phyloP scores from a whole-genome alignment of 2,797 vertebrate genomes.

The Lerista edwardsae region DNA sequence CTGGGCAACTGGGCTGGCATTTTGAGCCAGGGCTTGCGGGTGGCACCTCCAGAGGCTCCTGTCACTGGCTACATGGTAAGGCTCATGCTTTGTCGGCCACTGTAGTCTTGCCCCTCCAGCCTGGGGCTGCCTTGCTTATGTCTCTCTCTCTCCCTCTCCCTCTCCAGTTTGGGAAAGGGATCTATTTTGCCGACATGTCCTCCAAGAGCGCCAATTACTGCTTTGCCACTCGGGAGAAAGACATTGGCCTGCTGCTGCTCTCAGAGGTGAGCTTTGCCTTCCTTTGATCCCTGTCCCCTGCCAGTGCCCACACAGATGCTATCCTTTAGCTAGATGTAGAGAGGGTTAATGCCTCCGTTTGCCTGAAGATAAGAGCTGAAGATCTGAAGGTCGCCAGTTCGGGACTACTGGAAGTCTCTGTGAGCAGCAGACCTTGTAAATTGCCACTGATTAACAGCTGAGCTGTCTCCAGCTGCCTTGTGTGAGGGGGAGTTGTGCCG shows the following conservation, averaged over 20 bases:
- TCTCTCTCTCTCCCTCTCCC: background rate
- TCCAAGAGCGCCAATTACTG: conserved; percentile 95
- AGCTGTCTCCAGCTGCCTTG: no score
- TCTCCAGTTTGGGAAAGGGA: conserved; percentile 90
- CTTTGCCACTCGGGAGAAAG: conserved; percentile 80
- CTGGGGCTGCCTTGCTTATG: no score
- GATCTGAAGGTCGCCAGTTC: no score
- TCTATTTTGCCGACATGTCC: conserved; percentile 95
- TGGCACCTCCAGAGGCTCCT: conserved; percentile 90
- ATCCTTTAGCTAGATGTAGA: no score
- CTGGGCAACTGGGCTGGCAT: conserved; percentile 92
- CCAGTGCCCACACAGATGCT: no score
- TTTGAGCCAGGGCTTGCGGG: conserved; percentile 86
- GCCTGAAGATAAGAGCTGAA: no score
- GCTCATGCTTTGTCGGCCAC: background rate
- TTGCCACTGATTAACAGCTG: no score
- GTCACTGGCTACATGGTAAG: conserved; percentile 92
- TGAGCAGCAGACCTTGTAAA: no score
- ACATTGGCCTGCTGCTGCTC: conserved; percentile 83
- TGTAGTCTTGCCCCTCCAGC: background rate
- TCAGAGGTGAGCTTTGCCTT: conserved; percentile 80
- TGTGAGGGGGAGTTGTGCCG: no score
- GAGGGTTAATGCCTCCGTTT: no score
- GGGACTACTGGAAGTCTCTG: no score
- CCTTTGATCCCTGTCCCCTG: background rate